Percentiles rank a stretch among this genome's conserved stretches.
Evolutionary conservation across 2,888 invertebrate genomes (phyloP).

Genomic region (Plagiodera versicolora): DNA sequence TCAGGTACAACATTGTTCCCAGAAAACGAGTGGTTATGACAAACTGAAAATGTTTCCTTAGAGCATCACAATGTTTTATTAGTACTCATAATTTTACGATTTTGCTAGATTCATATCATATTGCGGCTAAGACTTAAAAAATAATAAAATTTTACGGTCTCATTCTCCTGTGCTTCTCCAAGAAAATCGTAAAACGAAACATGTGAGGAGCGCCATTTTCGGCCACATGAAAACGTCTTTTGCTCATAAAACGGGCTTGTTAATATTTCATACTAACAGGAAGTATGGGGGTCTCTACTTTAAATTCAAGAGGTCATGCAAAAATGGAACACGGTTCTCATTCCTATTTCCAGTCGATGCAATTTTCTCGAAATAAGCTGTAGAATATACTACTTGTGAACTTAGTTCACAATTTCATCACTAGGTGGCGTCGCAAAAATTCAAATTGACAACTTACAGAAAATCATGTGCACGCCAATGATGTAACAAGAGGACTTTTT

Average conservation of each 20-base stretch:
- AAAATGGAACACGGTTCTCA: no score
- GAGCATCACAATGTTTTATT: conserved; percentile 18
- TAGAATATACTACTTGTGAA: no score
- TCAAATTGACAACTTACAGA: no score
- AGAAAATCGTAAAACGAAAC: conserved; percentile 22
- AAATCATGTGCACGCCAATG: conserved; percentile 17
- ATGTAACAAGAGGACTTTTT: conserved; percentile 3
- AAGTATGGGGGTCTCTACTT: not conserved
- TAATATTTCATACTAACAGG: not conserved
- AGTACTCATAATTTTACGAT: conserved; percentile 1
- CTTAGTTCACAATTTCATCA: no score
- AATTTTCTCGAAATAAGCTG: no score
- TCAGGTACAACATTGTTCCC: conserved; percentile 7
- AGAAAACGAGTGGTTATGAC: conserved; percentile 9
- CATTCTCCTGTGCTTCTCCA: conserved; percentile 12
- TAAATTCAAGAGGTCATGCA: not conserved
- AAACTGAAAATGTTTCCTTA: conserved; percentile 2
- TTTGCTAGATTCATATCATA: conserved; percentile 26
- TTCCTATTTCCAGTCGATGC: no score
- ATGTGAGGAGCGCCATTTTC: conserved; percentile 7
- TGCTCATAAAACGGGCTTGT: not conserved
- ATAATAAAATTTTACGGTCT: conserved; percentile 28
- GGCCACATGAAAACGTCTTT: not conserved
- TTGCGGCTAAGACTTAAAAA: conserved; percentile 19
- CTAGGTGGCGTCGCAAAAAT: no score